Percentiles rank a stretch among this genome's conserved stretches.
These are phyloP conservation scores for Conops quadrifasciatus DNA, from an alignment of 2,888 invertebrate species.

Conservation along the genomic window DNA sequence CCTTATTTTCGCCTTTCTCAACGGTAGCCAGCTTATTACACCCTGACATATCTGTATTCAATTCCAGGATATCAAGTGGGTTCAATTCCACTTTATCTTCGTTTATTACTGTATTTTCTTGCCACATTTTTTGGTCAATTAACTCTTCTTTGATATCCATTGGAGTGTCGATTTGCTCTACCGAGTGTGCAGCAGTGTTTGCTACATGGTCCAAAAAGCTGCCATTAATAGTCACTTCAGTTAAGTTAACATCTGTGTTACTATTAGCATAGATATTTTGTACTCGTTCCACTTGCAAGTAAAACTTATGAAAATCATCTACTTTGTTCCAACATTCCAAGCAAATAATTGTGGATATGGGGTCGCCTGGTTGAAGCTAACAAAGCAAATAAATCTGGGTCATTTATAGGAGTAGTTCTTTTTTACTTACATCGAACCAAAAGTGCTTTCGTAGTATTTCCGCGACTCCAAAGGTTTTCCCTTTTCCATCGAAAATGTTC, in stretches of 20 bases:
- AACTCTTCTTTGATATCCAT: conserved; percentile 43
- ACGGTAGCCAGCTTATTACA: not conserved
- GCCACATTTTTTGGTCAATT: conserved; percentile 36
- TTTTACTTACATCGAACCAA: conserved; percentile 60
- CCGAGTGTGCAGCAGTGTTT: not conserved
- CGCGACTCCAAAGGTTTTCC: conserved; percentile 53
- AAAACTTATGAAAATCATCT: conserved; percentile 56
- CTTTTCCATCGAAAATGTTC: conserved; percentile 57
- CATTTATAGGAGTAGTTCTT: not conserved
- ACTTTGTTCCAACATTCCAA: conserved; percentile 55
- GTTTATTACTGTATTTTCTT: conserved; percentile 20
- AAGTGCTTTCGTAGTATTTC: conserved; percentile 58
- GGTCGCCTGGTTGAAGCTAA: conserved; percentile 52
- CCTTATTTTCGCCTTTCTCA: conserved; percentile 18
- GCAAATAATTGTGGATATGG: conserved; percentile 59
- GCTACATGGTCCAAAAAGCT: not conserved
- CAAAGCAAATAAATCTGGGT: conserved; percentile 1
- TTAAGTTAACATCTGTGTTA: not conserved
- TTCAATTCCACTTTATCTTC: conserved; percentile 46
- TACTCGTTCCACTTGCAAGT: conserved; percentile 53
- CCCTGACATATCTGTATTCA: conserved; percentile 1
- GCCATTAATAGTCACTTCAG: not conserved
- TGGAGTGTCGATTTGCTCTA: not conserved
- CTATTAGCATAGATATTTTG: conserved; percentile 54
- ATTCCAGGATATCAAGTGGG: conserved; percentile 53